Conservation (phyloP, 2,797 vertebrate genomes). For the Onychomys arenicola region DNA sequence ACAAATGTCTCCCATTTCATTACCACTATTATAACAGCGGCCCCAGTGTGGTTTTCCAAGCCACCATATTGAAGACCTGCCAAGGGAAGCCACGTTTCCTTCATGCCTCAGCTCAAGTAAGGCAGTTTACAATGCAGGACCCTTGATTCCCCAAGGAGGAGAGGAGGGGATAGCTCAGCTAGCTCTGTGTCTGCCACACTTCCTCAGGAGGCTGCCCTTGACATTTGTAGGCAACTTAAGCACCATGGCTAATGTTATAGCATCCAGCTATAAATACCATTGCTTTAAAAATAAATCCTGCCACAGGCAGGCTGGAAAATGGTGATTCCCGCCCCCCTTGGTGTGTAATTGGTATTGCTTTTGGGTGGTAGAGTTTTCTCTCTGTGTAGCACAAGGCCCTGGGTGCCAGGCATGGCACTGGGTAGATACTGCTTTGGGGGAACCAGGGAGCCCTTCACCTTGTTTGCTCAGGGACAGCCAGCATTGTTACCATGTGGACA, state of each 20-base stretch:
- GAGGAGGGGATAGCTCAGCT: neutral
- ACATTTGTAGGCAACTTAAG: conserved; percentile 13
- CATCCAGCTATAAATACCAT: neutral
- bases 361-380: neutral
- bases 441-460: too few species aligned
- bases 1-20: rapidly evolving
- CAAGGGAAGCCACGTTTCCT: neutral
- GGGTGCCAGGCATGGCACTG: neutral
- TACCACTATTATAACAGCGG: neutral
- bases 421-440: too few species aligned
- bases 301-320: neutral
- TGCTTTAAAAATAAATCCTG: conserved; percentile 21
- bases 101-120: neutral
- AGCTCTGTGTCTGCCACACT: neutral
- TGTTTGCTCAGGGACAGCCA: too few species aligned
- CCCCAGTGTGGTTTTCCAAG: neutral
- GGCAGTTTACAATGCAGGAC: neutral
- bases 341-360: neutral
- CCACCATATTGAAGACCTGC: neutral
- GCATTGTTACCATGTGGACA: too few species aligned
- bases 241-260: neutral
- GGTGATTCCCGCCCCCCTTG: neutral
- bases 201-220: neutral
- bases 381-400: rapidly evolving
- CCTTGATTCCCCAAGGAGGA: neutral